Evolutionary conservation across 2,113 vertebrate genomes (phyloP).

Genomic region (Paracanthobrama guichenoti): DNA sequence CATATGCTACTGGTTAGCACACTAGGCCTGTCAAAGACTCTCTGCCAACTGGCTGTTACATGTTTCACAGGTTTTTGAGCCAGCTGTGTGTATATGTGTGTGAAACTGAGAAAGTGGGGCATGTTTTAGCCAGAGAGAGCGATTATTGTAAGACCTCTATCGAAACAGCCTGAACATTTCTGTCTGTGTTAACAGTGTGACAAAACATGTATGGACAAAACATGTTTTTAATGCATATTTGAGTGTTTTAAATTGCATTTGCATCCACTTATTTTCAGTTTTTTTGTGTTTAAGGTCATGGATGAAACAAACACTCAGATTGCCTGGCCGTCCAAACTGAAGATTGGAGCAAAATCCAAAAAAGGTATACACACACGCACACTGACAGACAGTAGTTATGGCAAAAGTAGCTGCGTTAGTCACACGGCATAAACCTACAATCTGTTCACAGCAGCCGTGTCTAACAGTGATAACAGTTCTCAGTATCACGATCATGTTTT

Average conservation of each 20-base stretch:
- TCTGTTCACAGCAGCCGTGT: neutral
- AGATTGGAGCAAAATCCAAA: constrained; percentile 87
- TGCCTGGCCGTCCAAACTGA: constrained; percentile 86
- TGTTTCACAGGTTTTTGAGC: constrained; percentile 51
- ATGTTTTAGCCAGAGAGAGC: constrained; percentile 11
- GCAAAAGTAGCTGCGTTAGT: neutral
- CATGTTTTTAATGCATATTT: neutral
- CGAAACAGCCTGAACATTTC: constrained; percentile 16
- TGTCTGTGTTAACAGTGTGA: constrained; percentile 29
- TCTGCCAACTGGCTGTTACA: constrained; percentile 53
- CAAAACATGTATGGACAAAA: neutral
- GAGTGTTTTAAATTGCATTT: neutral
- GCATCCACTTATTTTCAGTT: neutral
- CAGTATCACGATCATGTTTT: neutral
- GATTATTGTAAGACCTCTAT: constrained; percentile 14
- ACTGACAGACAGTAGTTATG: neutral
- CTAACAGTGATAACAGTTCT: neutral
- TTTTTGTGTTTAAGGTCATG: constrained; percentile 79
- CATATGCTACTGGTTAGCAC: constrained; percentile 60
- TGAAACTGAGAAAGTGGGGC: constrained; percentile 5
- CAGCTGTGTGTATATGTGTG: constrained; percentile 41
- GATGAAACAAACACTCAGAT: constrained; percentile 88
- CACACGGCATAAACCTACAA: neutral
- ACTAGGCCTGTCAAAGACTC: constrained; percentile 53
- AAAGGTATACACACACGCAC: constrained; percentile 73